Base-by-base conservation (phyloP, 2,888 invertebrate genomes). In the Ernsta delagoae region DNA sequence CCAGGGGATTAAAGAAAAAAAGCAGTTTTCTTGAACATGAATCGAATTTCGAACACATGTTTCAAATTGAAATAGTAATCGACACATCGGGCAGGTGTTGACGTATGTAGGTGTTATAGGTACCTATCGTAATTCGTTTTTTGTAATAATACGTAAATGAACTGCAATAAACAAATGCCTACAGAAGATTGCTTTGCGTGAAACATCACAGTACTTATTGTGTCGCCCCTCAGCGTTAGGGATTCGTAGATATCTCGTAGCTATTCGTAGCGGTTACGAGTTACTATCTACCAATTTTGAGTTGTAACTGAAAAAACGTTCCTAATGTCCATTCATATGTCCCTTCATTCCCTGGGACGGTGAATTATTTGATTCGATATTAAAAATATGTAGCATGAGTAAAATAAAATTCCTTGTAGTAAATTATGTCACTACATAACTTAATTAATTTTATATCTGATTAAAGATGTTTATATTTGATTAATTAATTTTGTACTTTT, bases 1-100 rank as follows among this genome's bases (percentile, higher is more conserved):
- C 92, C 92, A 92, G 84, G 74, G 74, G 77, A 82, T 81, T 73
- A 72, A 71, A 64, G 78, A 86, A 86, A 88, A 88, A 88, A 83
- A 39, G 7, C 78, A 78, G 70, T 78, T 81, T 81, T 77, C 74
- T 72, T 73, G 72, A 65, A 70, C 65, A 65, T 65, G 48, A 74
- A 68, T 57, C 56, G 67, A 68, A 62, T 61, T 67, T 68, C 68
- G n/a, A 61, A 68, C 53, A 24, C 11, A 59, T 36, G 31, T 57
- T 63, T 50, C 57, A 11, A 34, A 59, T 12, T 24, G 36, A 9
- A 43, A 31, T 9, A 24, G 7, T 56, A 60, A 65, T 60, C 54
- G 60, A 54, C 62, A 48, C 39, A 68, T 62, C 31, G 16, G 45
- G 45, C 65, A 65, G 65, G 65, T 65, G 65, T 34, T 12, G 3